Evolutionary conservation across 2,888 invertebrate genomes (phyloP).

Genomic region (Sepioteuthis lessoniana): DNA sequence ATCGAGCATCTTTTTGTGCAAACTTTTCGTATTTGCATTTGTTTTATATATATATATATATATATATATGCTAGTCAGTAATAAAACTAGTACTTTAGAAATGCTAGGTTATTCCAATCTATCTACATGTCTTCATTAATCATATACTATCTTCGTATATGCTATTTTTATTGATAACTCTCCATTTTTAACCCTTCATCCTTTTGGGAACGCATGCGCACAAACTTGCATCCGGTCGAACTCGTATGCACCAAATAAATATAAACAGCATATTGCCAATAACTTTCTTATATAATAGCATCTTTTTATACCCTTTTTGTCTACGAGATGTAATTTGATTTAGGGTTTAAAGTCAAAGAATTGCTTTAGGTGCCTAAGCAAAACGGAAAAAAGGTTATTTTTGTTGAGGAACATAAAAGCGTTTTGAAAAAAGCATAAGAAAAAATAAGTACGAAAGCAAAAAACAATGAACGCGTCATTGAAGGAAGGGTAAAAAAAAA

Average conservation of each 20-base stretch:
- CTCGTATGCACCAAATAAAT: background rate
- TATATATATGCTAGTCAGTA: too few species aligned
- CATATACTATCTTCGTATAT: background rate
- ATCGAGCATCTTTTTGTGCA: too few species aligned
- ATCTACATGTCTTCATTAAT: background rate
- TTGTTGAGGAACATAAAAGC: background rate
- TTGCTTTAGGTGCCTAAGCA: background rate
- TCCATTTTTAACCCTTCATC: background rate
- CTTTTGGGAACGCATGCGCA: background rate
- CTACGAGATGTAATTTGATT: background rate
- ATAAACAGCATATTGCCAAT: background rate
- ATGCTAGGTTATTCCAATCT: background rate
- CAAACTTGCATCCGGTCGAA: background rate
- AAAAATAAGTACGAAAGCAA: background rate
- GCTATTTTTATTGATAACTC: background rate
- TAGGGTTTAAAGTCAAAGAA: background rate
- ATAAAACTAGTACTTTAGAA: too few species aligned
- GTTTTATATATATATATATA: too few species aligned
- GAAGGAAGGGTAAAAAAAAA: background rate
- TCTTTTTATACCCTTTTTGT: background rate
- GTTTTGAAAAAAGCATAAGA: background rate
- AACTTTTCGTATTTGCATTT: too few species aligned
- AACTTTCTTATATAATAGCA: background rate
- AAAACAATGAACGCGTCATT: background rate
- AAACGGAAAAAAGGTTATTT: background rate